Evolutionary conservation across 2,888 invertebrate species (phyloP), one percentile per base, ranked within the genome.

Genomic region (Agrotis segetum): DNA sequence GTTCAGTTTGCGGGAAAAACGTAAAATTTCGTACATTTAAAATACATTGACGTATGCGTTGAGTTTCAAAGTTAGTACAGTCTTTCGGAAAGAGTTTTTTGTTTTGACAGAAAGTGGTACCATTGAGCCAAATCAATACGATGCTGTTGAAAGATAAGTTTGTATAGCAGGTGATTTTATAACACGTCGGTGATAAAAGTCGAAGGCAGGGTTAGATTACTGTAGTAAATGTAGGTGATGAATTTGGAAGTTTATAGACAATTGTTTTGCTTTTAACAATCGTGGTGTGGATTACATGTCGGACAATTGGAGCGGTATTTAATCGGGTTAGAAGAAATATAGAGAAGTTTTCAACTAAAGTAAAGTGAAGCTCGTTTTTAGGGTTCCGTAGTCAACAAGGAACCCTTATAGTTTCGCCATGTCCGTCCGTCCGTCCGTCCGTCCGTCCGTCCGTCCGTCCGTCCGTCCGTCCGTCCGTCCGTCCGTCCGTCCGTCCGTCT

Each of bases 1-100:
- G 84, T 85, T 84, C 81, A 77, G 82, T 81, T 84, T 83, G 80
- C 67, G 80, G 83, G 78, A 79, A 85, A 86, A 85, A 88, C 79
- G 79, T 74, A 71, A 80, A 85, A 85, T 79, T 81, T 85, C 74
- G 62, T 80, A 81, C 79, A 85, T 83, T 88, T 77, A 75, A 84
- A 84, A 83, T 77, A 77, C 77, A 77, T 82, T 77, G 83, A 85
- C 75, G 71, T 72, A 77, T 72, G 69, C 72, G 70, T 81, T 60
- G 73, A 75, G 81, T 55, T 74, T 67, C 72, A 50, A 77, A 81
- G 79, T 80, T 74, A 60, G 66, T 74, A 5, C 40, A 71, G 65
- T 77, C 64, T 77, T 80, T 73, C 55, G 46, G 60, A 17, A 61
- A 34, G 24, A 68, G 50, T 67, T 71, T 67, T 81, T 82, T 40